Conservation (phyloP, 2,888 invertebrate species). For the Cetonia aurata region DNA sequence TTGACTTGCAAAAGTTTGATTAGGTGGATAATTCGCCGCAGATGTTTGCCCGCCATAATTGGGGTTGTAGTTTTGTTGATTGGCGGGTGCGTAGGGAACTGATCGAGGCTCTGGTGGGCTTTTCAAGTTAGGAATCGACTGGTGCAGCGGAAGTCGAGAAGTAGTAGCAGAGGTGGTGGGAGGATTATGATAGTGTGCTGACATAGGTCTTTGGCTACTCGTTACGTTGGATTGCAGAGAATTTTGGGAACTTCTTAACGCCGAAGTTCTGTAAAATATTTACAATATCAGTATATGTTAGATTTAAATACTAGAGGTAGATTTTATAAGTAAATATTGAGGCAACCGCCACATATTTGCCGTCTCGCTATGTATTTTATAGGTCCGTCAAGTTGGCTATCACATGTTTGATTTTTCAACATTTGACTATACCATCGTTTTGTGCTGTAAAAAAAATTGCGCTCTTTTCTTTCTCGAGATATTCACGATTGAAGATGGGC, state of each 20-base stretch:
- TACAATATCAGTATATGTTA: not conserved
- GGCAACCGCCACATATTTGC: no score
- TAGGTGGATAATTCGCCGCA: slow-evolving; percentile 41
- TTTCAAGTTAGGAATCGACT: slow-evolving; percentile 67
- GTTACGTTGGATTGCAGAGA: slow-evolving; percentile 67
- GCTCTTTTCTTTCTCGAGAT: no score
- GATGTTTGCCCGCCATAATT: slow-evolving; percentile 45
- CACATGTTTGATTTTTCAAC: no score
- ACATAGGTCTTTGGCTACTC: slow-evolving; percentile 69
- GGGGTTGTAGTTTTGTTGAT: slow-evolving; percentile 53
- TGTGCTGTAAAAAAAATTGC: no score
- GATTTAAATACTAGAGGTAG: no score
- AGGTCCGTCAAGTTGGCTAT: no score
- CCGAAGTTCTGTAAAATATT: slow-evolving; percentile 65
- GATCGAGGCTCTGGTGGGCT: slow-evolving; percentile 60
- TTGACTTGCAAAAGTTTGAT: slow-evolving; percentile 46
- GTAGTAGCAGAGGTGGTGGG: slow-evolving; percentile 39
- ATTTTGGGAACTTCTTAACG: slow-evolving; percentile 74
- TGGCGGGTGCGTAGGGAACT: slow-evolving; percentile 60
- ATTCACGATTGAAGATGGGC: no score
- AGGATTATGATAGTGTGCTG: slow-evolving; percentile 68
- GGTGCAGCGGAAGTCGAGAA: slow-evolving; percentile 57
- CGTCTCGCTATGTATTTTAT: no score
- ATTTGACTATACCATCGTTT: no score
- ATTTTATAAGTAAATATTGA: no score